Base-by-base conservation (phyloP, 2,888 invertebrate genomes). In the Leptopterna dolabrata region DNA sequence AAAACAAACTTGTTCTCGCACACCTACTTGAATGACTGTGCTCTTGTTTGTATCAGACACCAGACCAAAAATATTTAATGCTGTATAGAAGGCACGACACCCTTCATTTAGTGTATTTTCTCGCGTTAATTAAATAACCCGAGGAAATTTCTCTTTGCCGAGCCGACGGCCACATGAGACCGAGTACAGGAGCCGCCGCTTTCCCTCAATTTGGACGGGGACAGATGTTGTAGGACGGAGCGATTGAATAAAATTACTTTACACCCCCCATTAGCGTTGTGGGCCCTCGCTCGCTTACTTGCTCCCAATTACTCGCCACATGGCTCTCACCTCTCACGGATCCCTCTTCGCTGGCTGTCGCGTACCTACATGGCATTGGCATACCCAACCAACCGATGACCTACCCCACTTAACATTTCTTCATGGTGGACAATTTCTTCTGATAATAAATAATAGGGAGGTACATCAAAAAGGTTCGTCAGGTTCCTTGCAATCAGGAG, bases 191-290 rank as follows among this genome's bases (percentile, higher is more conserved):
- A 63, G 19, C 70, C 29, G 36, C 30, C 78, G 78, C 78, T 78
- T 78, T 78, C 78, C 78, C 78, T 78, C 78, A 78, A 78, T 78
- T 78, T 78, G 45, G 78, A 78, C 78, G 78, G 78, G 43, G 78
- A 78, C 78, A 78, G 78, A 78, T 78, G 78, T 43, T 78, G 43
- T 14, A 27, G 78, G 78, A 78, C 27, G 27, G 19, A 27, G 27
- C 78, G 78, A 78, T 78, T 78, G 78, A 78, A 78, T 78, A 78
- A 78, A 78, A 78, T 78, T 78, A 78, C 78, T 78, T 36, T 76
- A 41, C 36, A 36, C 73, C 78, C 47, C 78, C 78, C 78, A 78
- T 78, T 78, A 78, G 78, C 43, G 78, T 78, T 45, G 45, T 14
- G 27, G 43, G 43, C 78, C 78, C 78, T 78, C 47, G 45, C 78